Conservation (phyloP, 2,797 vertebrate species). For the Aselliscus stoliczkanus region DNA sequence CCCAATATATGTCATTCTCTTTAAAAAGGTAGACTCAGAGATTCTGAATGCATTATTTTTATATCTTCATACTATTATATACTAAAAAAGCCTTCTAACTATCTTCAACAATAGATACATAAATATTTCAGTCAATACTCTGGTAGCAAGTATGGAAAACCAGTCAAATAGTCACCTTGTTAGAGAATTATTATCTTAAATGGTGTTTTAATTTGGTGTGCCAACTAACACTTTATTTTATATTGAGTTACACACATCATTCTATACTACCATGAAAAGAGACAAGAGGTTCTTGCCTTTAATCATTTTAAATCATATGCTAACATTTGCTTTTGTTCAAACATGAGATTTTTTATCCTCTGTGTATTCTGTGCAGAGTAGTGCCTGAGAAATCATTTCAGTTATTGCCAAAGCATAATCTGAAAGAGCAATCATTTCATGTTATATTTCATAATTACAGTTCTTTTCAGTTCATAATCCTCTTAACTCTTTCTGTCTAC, state of each 20-base stretch:
- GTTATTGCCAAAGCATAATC: not conserved
- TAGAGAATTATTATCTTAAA: not conserved
- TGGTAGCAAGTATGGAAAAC: not conserved
- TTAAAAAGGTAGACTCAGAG: not conserved
- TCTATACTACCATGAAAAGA: not conserved
- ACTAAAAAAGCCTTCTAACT: not conserved
- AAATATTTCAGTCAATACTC: not conserved
- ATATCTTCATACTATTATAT: not conserved
- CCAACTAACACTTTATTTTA: not conserved
- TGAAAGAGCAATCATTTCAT: not conserved
- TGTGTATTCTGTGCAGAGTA: conserved; percentile 23
- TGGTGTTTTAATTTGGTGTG: not conserved
- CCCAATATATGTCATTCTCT: not conserved
- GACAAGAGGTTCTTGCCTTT: not conserved
- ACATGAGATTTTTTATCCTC: not conserved
- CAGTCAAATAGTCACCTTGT: not conserved
- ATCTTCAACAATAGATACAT: not conserved
- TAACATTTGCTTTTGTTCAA: conserved; percentile 46
- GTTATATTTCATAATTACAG: not conserved
- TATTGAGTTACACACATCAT: not conserved
- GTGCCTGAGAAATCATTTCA: conserved; percentile 16
- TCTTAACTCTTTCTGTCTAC: conserved; percentile 33
- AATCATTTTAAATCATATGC: conserved; percentile 18
- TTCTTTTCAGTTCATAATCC: conserved; percentile 27
- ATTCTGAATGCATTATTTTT: conserved; percentile 21